These are phyloP conservation scores for Palythoa caribaeorum DNA, from an alignment of 92 coral and sea anemone species.

Conservation along the genomic window DNA sequence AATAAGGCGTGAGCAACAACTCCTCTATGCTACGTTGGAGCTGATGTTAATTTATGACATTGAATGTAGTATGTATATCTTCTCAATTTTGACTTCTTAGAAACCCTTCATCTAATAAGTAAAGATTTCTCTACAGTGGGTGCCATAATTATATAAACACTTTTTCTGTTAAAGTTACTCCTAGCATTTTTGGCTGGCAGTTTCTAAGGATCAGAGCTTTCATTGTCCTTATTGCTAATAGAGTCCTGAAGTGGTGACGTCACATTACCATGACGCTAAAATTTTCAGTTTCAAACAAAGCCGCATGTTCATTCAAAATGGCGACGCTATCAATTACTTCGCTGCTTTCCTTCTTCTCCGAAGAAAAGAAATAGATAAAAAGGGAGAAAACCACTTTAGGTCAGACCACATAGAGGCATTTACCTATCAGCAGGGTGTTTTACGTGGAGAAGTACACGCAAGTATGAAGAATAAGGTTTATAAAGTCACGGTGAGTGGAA, in stretches of 20 bases:
- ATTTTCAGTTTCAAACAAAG: conserved; percentile 60
- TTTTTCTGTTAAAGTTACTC: too few relatives aligned
- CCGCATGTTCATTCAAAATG: conserved; percentile 10
- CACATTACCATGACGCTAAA: conserved; percentile 54
- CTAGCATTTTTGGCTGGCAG: too few relatives aligned
- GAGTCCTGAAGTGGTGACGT: conserved; percentile 62
- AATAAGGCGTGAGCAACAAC: too few relatives aligned
- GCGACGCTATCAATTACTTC: conserved; percentile 54
- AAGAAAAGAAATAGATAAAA: conserved; percentile 55
- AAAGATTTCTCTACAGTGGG: too few relatives aligned
- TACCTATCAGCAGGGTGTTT: conserved; percentile 42
- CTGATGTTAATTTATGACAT: too few relatives aligned
- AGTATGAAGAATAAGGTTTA: conserved; percentile 59
- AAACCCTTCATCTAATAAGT: too few relatives aligned
- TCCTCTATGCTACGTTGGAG: too few relatives aligned
- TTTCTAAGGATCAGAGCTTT: too few relatives aligned
- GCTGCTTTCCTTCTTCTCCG: conserved; percentile 60
- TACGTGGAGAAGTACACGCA: conserved; percentile 59
- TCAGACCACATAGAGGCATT: conserved; percentile 48
- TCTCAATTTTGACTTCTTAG: too few relatives aligned
- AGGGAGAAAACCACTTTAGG: conserved; percentile 63
- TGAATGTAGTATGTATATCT: too few relatives aligned
- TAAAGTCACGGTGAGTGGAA: conserved; percentile 63
- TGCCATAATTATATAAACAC: too few relatives aligned
- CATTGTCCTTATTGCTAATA: too few relatives aligned